Base-by-base conservation (phyloP, 2,113 vertebrate genomes). In the Phasianus colchicus region DNA sequence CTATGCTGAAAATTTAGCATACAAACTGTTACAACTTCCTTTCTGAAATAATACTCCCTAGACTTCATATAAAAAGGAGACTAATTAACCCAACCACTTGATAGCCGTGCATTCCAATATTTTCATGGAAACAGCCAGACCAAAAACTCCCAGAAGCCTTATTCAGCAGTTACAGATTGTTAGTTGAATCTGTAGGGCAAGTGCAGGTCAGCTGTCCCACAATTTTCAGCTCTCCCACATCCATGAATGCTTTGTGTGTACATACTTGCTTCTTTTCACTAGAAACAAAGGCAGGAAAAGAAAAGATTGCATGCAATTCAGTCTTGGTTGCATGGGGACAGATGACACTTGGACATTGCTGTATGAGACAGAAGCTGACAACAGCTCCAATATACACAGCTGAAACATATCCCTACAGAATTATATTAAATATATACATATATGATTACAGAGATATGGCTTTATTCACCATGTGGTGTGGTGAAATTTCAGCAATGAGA, bases 161-260 rank as follows among this genome's bases (percentile, higher is more conserved):
- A 12, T 80, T 77, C 18, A 30, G 65, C 80, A 58, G 48, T 32
- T 24, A 42, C 36, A 16, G 88, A 66, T 36, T 8, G 21, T 80
- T 88, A 50, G 32, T 5, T 69, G 64, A 42, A 77, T 7, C 12
- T 29, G 3, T 19, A 65, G 6, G 34, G 17, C 6, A 86, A 73
- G 42, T 29, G 9, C 1, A 81, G 25, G 16, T 40, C 34, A 76
- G 8, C 10, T 29, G 8, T 36, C 13, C 13, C 61, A 71, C 40
- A 71, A 6, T 40, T 78, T 1, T 36, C 34, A 87, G 34, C 21
- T 47, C 19, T 58, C 65, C 4, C n/a, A 43, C 0, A 0, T 11
- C 25, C 64, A 10, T 42, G 29, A 42, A n/a, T 3, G 11, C 40
- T 80, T 43, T 48, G 29, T 30, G n/a, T 3, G 17, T 13, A 32